Base-by-base conservation (phyloP, 2,888 invertebrate genomes). In the Cinara cedri region DNA sequence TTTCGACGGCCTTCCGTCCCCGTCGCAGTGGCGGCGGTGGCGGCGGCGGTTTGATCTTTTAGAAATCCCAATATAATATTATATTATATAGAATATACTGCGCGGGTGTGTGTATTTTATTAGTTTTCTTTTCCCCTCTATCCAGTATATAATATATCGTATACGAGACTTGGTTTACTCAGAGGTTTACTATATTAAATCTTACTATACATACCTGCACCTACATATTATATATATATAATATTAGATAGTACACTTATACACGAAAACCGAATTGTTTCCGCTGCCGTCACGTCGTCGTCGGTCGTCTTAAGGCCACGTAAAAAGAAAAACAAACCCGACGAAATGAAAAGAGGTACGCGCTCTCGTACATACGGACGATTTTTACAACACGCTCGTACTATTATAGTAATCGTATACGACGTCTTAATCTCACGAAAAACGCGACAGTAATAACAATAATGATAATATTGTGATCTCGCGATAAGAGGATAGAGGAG, bases 251-350 rank as follows among this genome's bases (percentile, higher is more conserved):
- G n/a, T n/a, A n/a, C n/a, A n/a, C n/a, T n/a, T n/a, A n/a, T n/a
- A n/a, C n/a, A n/a, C n/a, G 60, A 60, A 26, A 60, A 60, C 60
- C 26, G 60, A 24, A 10, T 60, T 26, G 57, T 57, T 57, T 60
- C 26, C 26, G 16, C 26, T 26, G 16, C 26, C 60, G 16, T 26
- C 60, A 16, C 10, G 60, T 34, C 34, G 34, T 34, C 34, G 3
- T 34, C 3, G 24, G 60, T 34, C 34, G 34, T 34, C 34, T 34
- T 34, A 34, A 60, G 8, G 26, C 9, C 10, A 4, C 24, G 60
- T 10, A 60, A 26, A 26, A 60, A 60, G 10, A 26, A 60, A n/a
- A 60, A 26, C 3, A 60, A 60, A 26, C 26, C 57, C 8, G 24
- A 60, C 57, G 1, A 60, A 60, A 24, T 16, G 24, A 60, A 60